Evolutionary conservation across 2,888 invertebrate species (phyloP).

Genomic region (Aspidiotus destructor): DNA sequence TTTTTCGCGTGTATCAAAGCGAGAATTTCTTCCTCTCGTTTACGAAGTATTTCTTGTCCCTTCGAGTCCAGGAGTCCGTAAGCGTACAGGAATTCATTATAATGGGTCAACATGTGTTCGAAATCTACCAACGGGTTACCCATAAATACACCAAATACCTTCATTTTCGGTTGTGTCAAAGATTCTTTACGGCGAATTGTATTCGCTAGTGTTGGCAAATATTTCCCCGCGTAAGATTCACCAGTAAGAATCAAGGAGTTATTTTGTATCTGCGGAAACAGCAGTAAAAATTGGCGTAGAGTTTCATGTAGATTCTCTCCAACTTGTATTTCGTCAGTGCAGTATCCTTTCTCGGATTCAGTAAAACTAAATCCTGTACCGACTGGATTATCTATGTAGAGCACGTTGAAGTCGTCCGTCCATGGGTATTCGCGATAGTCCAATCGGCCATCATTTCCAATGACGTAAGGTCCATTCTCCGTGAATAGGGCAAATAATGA

Average conservation of each 20-base stretch:
- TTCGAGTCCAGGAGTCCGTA: constrained; percentile 44
- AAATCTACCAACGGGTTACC: constrained; percentile 50
- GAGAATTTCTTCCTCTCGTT: constrained; percentile 36
- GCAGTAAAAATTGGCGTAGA: constrained; percentile 50
- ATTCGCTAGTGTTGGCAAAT: constrained; percentile 47
- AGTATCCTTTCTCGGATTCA: constrained; percentile 47
- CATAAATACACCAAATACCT: constrained; percentile 48
- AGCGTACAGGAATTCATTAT: constrained; percentile 47
- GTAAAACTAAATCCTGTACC: constrained; percentile 58
- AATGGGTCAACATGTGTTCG: constrained; percentile 45
- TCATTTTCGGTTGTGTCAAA: constrained; percentile 40
- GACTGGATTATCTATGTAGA: constrained; percentile 58
- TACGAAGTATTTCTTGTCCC: constrained; percentile 36
- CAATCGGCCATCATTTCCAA: constrained; percentile 35
- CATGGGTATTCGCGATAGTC: constrained; percentile 48
- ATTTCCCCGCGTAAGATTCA: constrained; percentile 54
- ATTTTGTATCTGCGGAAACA: constrained; percentile 48
- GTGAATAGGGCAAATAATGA: constrained; percentile 50
- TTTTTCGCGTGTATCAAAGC: constrained; percentile 39
- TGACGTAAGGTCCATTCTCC: constrained; percentile 50
- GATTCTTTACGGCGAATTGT: constrained; percentile 47
- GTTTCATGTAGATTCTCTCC: constrained; percentile 48
- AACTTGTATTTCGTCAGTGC: constrained; percentile 48
- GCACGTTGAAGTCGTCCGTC: constrained; percentile 50
- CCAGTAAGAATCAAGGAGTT: constrained; percentile 54